Evolutionary conservation across 2,797 vertebrate species (phyloP).

Genomic region (Vipera ursinii): DNA sequence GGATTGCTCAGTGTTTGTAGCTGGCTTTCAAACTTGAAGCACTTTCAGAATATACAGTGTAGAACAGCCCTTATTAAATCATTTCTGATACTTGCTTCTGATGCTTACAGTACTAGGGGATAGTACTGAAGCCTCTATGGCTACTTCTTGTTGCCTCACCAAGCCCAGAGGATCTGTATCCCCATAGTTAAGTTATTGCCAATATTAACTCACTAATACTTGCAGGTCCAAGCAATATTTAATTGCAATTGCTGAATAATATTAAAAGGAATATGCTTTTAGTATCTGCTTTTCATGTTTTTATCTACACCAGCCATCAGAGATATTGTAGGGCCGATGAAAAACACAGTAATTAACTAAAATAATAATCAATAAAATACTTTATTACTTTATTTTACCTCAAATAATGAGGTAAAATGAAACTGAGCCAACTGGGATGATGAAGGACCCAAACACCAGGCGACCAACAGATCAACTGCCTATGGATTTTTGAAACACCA

Average conservation of each 20-base stretch:
- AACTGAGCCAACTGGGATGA: neutral
- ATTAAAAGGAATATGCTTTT: neutral
- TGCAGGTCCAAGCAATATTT: neutral
- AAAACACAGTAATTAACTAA: neutral
- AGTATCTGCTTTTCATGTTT: neutral
- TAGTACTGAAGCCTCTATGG: neutral
- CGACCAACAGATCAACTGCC: neutral
- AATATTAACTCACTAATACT: neutral
- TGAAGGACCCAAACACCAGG: neutral
- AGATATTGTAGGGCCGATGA: neutral
- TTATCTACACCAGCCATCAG: neutral
- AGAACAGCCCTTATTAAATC: neutral
- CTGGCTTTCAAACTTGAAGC: neutral
- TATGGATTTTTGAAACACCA: neutral
- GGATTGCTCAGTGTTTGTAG: neutral
- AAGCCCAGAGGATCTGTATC: neutral
- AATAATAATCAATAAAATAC: neutral
- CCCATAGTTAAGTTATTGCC: neutral
- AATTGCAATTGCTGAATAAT: neutral
- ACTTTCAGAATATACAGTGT: neutral
- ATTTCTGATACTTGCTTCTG: neutral
- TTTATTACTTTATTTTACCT: too few relatives aligned
- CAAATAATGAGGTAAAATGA: neutral
- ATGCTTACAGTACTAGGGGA: too few relatives aligned
- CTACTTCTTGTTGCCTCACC: neutral